These are phyloP conservation scores for Hymenopus coronatus DNA, from an alignment of 2,888 invertebrate species.

Conservation along the genomic window DNA sequence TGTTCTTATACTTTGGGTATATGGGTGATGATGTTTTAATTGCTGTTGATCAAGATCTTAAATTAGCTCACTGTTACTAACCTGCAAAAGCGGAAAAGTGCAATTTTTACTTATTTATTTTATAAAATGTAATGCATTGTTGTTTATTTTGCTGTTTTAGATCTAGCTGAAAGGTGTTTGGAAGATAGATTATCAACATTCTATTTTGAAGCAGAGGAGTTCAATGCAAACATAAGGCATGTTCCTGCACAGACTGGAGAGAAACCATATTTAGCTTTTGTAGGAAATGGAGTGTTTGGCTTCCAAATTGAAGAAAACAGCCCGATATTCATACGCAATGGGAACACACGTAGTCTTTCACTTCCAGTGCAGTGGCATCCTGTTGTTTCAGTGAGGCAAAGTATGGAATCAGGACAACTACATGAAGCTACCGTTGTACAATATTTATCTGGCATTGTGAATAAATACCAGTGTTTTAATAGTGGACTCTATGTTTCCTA, in stretches of 20 bases:
- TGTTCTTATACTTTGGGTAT: no score
- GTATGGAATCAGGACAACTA: conserved; percentile 44
- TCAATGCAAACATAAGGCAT: conserved; percentile 66
- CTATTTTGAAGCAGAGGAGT: conserved; percentile 58
- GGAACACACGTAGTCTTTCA: conserved; percentile 57
- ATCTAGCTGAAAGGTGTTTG: conserved; percentile 61
- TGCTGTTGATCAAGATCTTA: no score
- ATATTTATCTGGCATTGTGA: conserved; percentile 44
- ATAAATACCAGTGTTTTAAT: conserved; percentile 65
- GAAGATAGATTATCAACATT: conserved; percentile 62
- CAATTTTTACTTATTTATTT: not conserved
- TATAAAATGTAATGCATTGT: no score
- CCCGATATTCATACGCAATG: conserved; percentile 63
- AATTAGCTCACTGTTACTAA: conserved; percentile 38
- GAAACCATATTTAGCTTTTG: conserved; percentile 65
- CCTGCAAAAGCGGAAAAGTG: conserved; percentile 38
- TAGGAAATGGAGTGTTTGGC: conserved; percentile 73
- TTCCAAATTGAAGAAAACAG: conserved; percentile 61
- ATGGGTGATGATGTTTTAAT: no score
- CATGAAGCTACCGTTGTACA: conserved; percentile 69
- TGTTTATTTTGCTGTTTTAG: conserved; percentile 39
- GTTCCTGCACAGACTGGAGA: conserved; percentile 54
- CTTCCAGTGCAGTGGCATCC: conserved; percentile 67
- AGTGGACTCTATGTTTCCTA: conserved; percentile 61
- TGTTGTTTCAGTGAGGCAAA: conserved; percentile 48